Base-by-base conservation (phyloP, 2,797 vertebrate species). In the Eurystomus glaucurus region DNA sequence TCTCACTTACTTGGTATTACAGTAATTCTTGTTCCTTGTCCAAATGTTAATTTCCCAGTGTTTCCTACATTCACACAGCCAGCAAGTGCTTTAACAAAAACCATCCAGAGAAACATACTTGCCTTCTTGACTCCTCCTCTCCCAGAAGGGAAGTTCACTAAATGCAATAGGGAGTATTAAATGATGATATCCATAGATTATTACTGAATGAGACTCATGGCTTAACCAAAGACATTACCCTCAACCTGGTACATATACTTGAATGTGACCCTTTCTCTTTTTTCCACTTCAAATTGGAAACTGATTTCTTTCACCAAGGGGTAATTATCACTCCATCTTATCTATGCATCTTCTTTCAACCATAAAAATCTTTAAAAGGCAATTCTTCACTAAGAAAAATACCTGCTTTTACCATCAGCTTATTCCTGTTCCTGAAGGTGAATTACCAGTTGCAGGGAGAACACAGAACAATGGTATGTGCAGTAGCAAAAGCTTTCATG, bases 1-100 rank as follows among this genome's bases (percentile, higher is more conserved):
- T 64, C 52, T 93, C 35, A 94, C 92, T 95, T 95, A 94, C 96
- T 93, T 87, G 78, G 61, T 75, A 48, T 78, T 68, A 95, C 26
- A 66, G 41, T 4, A 51, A 91, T 33, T 72, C 58, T 91, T 46
- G 78, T 93, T 90, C 95, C 85, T 89, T 37, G 48, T 43, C 77
- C 78, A 72, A 96, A 91, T 23, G 50, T 65, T 68, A 71, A 20
- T 60, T 89, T 82, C 31, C 6, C 62, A 8, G 3, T 0, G 9
- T 9, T 72, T 94, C 66, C 84, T 71, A 25, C 14, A 28, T 13
- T 71, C 62, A 29, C 95, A 95, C 85, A 93, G 28, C 4, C 90
- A 91, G 39, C 10, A 85, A 61, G 4, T 33, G 33, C 70, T 79
- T 95, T 95, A 93, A 76, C 85, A 93, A 91, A 92, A 96, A 84